Base-by-base conservation (phyloP, 2,113 vertebrate species). In the Glareola pratincola region DNA sequence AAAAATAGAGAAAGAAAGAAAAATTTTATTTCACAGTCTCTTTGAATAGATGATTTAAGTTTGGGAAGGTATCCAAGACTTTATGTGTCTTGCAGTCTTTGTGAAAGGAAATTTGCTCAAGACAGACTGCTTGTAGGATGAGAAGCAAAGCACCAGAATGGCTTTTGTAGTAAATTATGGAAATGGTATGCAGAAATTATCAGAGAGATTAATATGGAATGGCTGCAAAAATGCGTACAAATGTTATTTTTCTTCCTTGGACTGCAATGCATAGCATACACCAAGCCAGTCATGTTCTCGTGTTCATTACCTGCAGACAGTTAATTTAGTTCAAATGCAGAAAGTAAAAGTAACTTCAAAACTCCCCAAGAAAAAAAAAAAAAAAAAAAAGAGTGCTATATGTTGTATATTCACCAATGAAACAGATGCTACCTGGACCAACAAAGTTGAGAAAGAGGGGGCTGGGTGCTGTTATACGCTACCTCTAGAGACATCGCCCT, bases 1-100 rank as follows among this genome's bases (percentile, higher is more conserved):
- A 80, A 92, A 93, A 92, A 83, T 74, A 91, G 36, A 85, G 24
- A 92, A 78, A 75, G 45, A 76, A 56, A 62, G 8, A 54, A 6
- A 88, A 62, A 85, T 43, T 92, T 90, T 88, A 88, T 95, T 95
- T 96, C 82, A 80, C n/a, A 90, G 37, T 47, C 53, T 80, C 54
- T 67, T 47, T 67, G 18, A 81, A 57, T 12, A 82, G 51, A 72
- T 73, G 5, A 56, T 92, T 87, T 93, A 73, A 34, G 9, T 74
- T 88, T 93, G 88, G 88, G 90, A 94, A 74, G 20, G 4, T 48
- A 45, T 83, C 50, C 63, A 94, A 85, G 45, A 47, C 10, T 90
- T 68, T 34, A 48, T 60, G 48, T 9, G 60, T 66, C 50, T 79
- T 57, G 19, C 57, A 66, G 41, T 60, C 48, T 72, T 83, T 74